Percentiles rank a stretch among this genome's conserved stretches.
Conservation (phyloP, 2,797 vertebrate genomes). For the Enteromius unitaeniatus region DNA sequence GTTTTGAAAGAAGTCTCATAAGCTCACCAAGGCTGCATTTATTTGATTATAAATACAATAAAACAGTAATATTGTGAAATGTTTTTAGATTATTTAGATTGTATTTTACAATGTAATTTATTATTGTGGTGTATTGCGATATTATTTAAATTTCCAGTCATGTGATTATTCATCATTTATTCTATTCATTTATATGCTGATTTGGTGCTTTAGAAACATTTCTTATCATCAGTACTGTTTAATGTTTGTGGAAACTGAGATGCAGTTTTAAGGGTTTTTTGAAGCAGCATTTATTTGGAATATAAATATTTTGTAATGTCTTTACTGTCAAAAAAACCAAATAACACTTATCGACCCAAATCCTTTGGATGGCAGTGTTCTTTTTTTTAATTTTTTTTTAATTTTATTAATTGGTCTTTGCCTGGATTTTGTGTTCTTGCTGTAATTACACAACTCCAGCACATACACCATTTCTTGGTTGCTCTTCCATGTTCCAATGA, state of each 20-base stretch:
- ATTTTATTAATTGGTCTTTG: neutral
- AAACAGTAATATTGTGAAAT: neutral
- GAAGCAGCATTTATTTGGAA: neutral
- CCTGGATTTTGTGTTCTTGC: neutral
- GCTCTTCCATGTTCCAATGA: slow-evolving; percentile 6
- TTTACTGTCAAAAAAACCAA: neutral
- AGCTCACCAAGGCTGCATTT: neutral
- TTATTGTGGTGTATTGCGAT: neutral
- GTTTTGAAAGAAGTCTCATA: neutral
- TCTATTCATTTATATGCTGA: neutral
- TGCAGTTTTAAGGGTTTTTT: neutral
- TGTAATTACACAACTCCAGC: neutral
- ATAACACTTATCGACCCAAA: neutral
- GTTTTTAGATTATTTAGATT: too few relatives aligned
- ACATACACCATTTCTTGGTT: slow-evolving; percentile 1
- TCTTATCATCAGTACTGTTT: neutral
- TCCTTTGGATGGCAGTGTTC: neutral
- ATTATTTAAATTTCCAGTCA: neutral
- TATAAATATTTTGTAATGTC: neutral
- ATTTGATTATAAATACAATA: neutral
- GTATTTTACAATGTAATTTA: neutral
- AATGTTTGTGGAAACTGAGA: neutral
- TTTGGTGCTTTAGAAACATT: neutral
- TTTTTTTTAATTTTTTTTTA: too few relatives aligned
- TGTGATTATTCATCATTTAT: neutral